These are phyloP conservation scores for Eufriesea mexicana DNA, from an alignment of 1,140 invertebrate genomes.

Conservation along the genomic window DNA sequence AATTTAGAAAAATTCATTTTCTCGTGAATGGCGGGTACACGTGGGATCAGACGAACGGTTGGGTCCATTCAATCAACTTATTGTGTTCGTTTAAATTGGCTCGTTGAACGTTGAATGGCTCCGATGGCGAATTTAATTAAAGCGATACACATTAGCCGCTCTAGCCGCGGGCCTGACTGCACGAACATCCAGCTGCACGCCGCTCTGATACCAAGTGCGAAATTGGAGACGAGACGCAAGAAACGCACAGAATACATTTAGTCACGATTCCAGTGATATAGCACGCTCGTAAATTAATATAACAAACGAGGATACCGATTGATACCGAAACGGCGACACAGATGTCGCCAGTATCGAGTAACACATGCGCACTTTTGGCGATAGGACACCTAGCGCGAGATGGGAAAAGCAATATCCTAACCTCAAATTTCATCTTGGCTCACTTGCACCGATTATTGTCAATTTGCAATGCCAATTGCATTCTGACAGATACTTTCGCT, in stretches of 20 bases:
- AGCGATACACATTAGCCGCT: conserved; percentile 38
- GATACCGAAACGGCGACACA: too few species aligned
- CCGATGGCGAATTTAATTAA: conserved; percentile 51
- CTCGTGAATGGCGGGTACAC: neutral
- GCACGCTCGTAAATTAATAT: too few species aligned
- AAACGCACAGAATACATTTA: neutral
- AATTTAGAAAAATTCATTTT: neutral
- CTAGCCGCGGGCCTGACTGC: neutral
- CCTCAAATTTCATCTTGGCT: too few species aligned
- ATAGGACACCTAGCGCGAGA: too few species aligned
- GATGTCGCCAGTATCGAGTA: too few species aligned
- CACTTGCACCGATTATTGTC: too few species aligned
- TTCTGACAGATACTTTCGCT: too few species aligned
- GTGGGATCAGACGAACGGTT: conserved; percentile 13
- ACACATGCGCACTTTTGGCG: too few species aligned
- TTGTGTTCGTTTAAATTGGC: conserved; percentile 44
- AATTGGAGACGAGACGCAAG: neutral
- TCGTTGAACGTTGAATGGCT: conserved; percentile 52
- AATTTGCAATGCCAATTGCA: too few species aligned
- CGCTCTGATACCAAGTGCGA: neutral
- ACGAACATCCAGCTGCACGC: neutral
- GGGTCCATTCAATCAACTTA: conserved; percentile 36
- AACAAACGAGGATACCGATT: too few species aligned
- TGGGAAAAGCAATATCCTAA: too few species aligned
- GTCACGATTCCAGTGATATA: too few species aligned